Evolutionary conservation across 1,140 invertebrate species (phyloP), one percentile per base, ranked within the genome.

Genomic region (Uloborus diversus): DNA sequence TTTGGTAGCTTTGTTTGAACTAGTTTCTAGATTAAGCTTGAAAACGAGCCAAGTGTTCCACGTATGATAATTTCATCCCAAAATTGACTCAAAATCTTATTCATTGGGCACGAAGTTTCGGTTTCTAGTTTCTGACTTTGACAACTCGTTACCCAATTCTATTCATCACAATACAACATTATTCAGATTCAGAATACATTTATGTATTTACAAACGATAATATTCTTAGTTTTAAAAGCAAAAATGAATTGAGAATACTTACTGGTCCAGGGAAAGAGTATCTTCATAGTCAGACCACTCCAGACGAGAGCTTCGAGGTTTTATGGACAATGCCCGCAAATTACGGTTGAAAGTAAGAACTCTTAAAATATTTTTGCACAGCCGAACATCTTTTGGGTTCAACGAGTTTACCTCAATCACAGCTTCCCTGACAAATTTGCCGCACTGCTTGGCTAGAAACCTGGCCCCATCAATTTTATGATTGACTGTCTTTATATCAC

Each of bases 351-450:
- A 53, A 2, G 84, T 82, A 9, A 87, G 80, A 61, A 85, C 80
- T 25, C 85, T 82, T 28, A 86, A 75, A 25, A 86, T 76, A 59
- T 82, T 81, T 27, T 81, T 79, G 59, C 84, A 85, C 23, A 85
- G 85, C 64, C 82, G 82, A 47, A 88, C 86, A 83, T 87, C 86
- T 25, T 82, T 82, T 20, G 82, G 78, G 75, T 86, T 86, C 27
- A 85, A 84, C 27, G 87, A 87, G 82, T 88, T 86, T 66, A 89
- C 87, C 79, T 85, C 84, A 37, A 89, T 84, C 51, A 83, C 83
- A 68, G 85, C 86, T 84, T 86, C 84, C 64, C 85, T 84, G 42
- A 88, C 83, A 84, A 88, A 88, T 81, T 86, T 85, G 70, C 86
- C 87, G 82, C 86, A 87, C 84, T 84, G 86, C 69, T 85, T 85